Evolutionary conservation across 2,888 invertebrate genomes (phyloP).

Genomic region (Polyploca ridens): DNA sequence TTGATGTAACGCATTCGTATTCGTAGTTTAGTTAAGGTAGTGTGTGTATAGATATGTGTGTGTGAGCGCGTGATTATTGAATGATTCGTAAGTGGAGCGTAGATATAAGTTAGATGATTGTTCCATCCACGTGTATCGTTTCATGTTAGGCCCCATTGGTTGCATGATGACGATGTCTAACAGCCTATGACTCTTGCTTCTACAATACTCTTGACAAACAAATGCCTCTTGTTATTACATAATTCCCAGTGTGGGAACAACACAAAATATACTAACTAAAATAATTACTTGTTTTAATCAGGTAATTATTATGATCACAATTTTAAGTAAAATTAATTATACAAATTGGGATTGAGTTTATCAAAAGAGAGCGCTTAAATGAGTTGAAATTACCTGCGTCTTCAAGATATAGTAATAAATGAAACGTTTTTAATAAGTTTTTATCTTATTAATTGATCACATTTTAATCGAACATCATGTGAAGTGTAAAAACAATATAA

Average conservation of each 20-base stretch:
- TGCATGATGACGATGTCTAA: slow-evolving; percentile 46
- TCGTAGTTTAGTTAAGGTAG: slow-evolving; percentile 9
- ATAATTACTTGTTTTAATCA: too few species aligned
- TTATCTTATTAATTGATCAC: slow-evolving; percentile 29
- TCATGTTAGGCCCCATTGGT: slow-evolving; percentile 63
- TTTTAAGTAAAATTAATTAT: too few species aligned
- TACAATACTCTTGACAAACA: slow-evolving; percentile 27
- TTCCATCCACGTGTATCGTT: slow-evolving; percentile 57
- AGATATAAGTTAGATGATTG: slow-evolving; percentile 53
- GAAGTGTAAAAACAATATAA: slow-evolving; percentile 42
- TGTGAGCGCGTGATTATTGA: slow-evolving; percentile 56
- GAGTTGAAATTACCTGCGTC: background rate
- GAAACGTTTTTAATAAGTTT: background rate
- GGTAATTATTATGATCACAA: too few species aligned
- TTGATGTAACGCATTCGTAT: background rate
- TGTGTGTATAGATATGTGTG: slow-evolving; percentile 28
- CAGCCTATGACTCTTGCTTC: slow-evolving; percentile 53
- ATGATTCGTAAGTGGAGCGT: slow-evolving; percentile 69
- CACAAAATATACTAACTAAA: too few species aligned
- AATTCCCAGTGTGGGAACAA: too few species aligned
- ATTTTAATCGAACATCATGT: slow-evolving; percentile 37
- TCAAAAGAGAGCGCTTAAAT: background rate
- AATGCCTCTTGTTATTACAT: too few species aligned
- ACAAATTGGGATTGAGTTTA: background rate
- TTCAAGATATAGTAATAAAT: background rate